phyloP scores from a whole-genome alignment of 2,888 invertebrate genomes.

The Trissolcus japonicus region DNA sequence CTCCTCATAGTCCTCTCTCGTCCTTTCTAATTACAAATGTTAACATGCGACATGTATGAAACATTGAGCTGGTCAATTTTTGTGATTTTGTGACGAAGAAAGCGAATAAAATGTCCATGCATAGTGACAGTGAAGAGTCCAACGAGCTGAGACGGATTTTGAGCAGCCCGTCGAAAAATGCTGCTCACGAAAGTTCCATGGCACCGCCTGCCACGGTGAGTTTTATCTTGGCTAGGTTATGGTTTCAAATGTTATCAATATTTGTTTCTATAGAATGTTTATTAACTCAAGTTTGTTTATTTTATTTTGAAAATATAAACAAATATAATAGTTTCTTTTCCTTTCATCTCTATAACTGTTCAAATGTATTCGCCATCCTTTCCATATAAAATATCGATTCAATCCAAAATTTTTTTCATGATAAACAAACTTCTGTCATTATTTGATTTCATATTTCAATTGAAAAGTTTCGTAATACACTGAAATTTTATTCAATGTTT shows the following conservation, averaged over 20 bases:
- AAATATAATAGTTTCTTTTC: too few species aligned
- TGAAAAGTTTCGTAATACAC: too few species aligned
- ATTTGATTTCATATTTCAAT: too few species aligned
- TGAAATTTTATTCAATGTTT: too few species aligned
- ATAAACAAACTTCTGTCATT: too few species aligned
- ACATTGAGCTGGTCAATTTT: constrained; percentile 11
- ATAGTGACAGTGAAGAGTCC: constrained; percentile 9
- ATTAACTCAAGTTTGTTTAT: background rate
- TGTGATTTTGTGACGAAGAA: constrained; percentile 22
- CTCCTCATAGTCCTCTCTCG: too few species aligned
- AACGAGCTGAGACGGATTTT: constrained; percentile 63
- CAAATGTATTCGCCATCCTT: too few species aligned
- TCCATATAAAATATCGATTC: too few species aligned
- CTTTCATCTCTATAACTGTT: too few species aligned
- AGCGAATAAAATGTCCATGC: constrained; percentile 2
- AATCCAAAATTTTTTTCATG: too few species aligned
- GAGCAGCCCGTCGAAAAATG: constrained; percentile 68
- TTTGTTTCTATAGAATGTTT: background rate
- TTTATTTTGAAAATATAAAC: background rate
- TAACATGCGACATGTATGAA: constrained; percentile 5
- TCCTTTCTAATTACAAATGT: too few species aligned
- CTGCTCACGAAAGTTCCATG: constrained; percentile 68
- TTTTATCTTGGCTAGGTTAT: constrained; percentile 20
- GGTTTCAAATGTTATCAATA: constrained; percentile 34
- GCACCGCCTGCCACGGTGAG: constrained; percentile 71